Percentiles rank a stretch among this genome's conserved stretches.
These are phyloP conservation scores for Torymus aiolomorphi DNA, from an alignment of 2,888 invertebrate species.

Conservation along the genomic window DNA sequence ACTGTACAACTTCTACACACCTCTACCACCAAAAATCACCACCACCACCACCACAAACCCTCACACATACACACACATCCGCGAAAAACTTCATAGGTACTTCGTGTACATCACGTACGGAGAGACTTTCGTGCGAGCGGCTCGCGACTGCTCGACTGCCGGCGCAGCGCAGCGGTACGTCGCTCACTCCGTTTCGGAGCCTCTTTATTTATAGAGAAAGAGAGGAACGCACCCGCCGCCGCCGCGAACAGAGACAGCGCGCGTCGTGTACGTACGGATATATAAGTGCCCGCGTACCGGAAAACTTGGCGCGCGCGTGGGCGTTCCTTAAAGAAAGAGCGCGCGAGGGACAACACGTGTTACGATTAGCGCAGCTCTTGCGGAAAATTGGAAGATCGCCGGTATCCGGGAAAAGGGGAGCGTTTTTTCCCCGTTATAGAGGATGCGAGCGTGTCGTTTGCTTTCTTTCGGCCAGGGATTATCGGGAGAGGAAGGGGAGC, in stretches of 20 bases:
- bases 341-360: slow-evolving; percentile 8
- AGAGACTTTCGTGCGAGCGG: too few relatives aligned
- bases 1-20: too few relatives aligned
- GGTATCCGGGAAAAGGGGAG: background rate
- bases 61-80: too few relatives aligned
- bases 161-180: slow-evolving; percentile 3
- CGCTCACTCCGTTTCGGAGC: slow-evolving; percentile 40
- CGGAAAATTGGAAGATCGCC: slow-evolving; percentile 18
- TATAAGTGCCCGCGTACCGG: slow-evolving; percentile 11
- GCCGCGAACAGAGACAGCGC: background rate
- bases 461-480: too few relatives aligned
- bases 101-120: too few relatives aligned
- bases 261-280: slow-evolving; percentile 13
- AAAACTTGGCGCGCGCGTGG: background rate
- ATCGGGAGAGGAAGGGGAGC: too few relatives aligned
- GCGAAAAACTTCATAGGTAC: too few relatives aligned
- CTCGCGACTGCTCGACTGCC: background rate
- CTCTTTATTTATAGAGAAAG: slow-evolving; percentile 51
- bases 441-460: too few relatives aligned
- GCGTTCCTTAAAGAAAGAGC: background rate
- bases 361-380: slow-evolving; percentile 1
- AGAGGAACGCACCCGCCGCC: background rate
- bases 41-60: too few relatives aligned
- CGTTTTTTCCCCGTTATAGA: too few relatives aligned
- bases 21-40: too few relatives aligned